Evolutionary conservation across 2,797 vertebrate species (phyloP).

Genomic region (Pangasius mekongensis): DNA sequence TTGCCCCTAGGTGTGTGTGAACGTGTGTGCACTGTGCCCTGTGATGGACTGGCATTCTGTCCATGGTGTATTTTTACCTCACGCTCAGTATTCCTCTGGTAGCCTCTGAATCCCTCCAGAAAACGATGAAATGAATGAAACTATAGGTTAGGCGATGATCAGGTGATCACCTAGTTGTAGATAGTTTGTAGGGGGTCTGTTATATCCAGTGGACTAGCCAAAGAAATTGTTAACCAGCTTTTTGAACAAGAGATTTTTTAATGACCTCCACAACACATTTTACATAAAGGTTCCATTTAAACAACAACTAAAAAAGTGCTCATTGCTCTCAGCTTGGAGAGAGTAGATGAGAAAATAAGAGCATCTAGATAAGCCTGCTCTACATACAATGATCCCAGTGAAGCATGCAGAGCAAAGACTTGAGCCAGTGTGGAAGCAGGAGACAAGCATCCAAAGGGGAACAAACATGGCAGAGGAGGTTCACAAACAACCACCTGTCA

Average conservation of each 20-base stretch:
- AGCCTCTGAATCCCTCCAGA: neutral
- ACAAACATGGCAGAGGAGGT: slow-evolving; percentile 67
- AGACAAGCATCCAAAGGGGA: slow-evolving; percentile 60
- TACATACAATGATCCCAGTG: slow-evolving; percentile 59
- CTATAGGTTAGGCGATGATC: neutral
- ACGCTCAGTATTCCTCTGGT: neutral
- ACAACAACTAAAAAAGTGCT: neutral
- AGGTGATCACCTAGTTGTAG: neutral
- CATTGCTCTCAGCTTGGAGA: neutral
- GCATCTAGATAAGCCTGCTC: slow-evolving; percentile 54
- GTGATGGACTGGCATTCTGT: neutral
- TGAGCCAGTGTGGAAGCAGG: slow-evolving; percentile 61
- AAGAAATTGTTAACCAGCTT: neutral
- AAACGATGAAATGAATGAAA: neutral
- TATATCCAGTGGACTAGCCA: neutral
- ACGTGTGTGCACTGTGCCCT: neutral
- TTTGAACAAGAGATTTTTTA: neutral
- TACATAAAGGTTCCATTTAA: neutral
- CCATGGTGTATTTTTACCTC: neutral
- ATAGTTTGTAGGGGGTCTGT: neutral
- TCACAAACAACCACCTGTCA: slow-evolving; percentile 77
- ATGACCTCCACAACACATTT: slow-evolving; percentile 11
- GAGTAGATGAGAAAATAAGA: slow-evolving; percentile 25
- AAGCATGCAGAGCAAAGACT: slow-evolving; percentile 65
- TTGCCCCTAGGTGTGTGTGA: neutral